A percentile compares a stretch with the other conserved stretches of the same genome.
phyloP scores from a whole-genome alignment of 37 sponge, comb jelly and placozoan species.

The Halichondria panicea region DNA sequence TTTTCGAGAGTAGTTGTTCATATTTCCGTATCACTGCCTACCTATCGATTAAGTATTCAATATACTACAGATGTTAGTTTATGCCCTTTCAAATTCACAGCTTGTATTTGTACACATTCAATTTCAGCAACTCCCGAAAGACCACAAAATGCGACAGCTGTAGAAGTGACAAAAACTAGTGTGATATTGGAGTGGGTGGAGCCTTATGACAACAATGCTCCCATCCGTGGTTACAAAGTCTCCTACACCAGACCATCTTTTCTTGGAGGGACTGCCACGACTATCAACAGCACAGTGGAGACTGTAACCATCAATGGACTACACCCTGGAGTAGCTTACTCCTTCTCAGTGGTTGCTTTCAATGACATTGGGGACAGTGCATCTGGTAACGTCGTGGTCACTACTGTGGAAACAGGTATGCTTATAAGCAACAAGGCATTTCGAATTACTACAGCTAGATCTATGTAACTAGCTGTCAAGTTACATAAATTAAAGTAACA shows the following conservation, averaged over 20 bases:
- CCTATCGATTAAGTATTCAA: too few relatives aligned
- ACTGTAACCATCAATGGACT: conserved; percentile 39
- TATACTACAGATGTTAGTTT: too few relatives aligned
- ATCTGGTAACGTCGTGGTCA: too few relatives aligned
- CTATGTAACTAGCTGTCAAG: too few relatives aligned
- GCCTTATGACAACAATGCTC: conserved; percentile 64
- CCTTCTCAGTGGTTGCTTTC: conserved; percentile 50
- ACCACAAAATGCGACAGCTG: conserved; percentile 30
- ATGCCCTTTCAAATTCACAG: too few relatives aligned
- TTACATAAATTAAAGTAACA: too few relatives aligned
- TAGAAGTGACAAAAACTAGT: conserved; percentile 22
- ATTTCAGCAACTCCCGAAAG: conserved; percentile 47
- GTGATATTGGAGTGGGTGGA: conserved; percentile 35
- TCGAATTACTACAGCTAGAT: too few relatives aligned
- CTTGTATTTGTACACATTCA: too few relatives aligned
- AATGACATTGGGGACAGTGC: conserved; percentile 47
- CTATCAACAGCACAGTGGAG: neutral
- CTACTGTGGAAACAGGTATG: too few relatives aligned
- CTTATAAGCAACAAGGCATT: too few relatives aligned
- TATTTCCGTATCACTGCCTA: too few relatives aligned
- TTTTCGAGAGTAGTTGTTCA: too few relatives aligned
- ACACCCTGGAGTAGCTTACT: conserved; percentile 49
- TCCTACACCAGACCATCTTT: conserved; percentile 31
- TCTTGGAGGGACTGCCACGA: conserved; percentile 1
- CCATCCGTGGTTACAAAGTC: conserved; percentile 41